Evolutionary conservation across 2,888 invertebrate species (phyloP).

Genomic region (Dolichomitus sp.): DNA sequence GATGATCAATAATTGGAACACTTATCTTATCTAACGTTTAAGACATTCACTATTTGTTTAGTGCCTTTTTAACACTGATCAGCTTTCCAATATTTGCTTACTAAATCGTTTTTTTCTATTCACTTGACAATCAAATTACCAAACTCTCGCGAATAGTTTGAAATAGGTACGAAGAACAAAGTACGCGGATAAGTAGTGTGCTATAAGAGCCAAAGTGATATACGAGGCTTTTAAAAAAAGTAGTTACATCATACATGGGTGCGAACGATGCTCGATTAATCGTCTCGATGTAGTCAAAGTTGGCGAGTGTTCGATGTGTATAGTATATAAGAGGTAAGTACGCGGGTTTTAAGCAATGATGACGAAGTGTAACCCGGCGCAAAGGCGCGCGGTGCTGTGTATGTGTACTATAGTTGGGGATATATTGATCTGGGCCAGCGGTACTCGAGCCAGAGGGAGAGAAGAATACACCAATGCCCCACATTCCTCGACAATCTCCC

Average conservation of each 20-base stretch:
- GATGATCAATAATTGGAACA: not conserved
- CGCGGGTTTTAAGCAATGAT: conserved; percentile 11
- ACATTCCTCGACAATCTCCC: conserved; percentile 57
- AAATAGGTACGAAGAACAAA: not conserved
- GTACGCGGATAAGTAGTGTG: not conserved
- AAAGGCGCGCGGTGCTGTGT: conserved; percentile 29
- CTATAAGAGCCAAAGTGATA: not conserved
- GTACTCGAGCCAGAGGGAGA: conserved; percentile 64
- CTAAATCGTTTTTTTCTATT: not conserved
- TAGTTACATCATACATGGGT: not conserved
- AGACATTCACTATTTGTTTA: not conserved
- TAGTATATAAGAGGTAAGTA: not conserved
- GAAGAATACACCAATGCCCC: conserved; percentile 64
- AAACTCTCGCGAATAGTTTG: no score
- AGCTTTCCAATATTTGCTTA: not conserved
- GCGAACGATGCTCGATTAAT: conserved; percentile 8
- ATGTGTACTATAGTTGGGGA: conserved; percentile 65
- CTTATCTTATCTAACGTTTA: not conserved
- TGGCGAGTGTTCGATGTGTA: conserved; percentile 13
- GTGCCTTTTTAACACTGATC: not conserved
- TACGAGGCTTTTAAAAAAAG: not conserved
- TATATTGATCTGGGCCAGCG: conserved; percentile 80
- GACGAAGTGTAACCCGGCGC: not conserved
- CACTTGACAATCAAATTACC: no score
- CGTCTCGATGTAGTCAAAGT: conserved; percentile 11